Base-by-base conservation (phyloP, 2,113 vertebrate genomes). In the Fulica atra region DNA sequence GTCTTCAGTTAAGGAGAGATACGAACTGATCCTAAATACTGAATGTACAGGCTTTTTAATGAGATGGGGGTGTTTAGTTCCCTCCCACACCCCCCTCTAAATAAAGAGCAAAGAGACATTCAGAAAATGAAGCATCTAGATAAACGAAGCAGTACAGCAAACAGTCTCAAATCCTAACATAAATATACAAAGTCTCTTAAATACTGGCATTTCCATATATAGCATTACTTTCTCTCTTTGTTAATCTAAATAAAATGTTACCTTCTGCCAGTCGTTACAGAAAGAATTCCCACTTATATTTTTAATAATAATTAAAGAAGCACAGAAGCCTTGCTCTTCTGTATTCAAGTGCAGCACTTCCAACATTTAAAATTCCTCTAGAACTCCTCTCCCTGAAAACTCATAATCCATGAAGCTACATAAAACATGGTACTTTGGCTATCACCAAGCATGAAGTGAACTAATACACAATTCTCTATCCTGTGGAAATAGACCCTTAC, bases 211-310 rank as follows among this genome's bases (percentile, higher is more conserved):
- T 97, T 97, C 91, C 84, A 81, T 94, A 87, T 89, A 74, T 85
- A 96, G 83, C 79, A 96, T 89, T 96, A 77, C 54, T 93, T 96
- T 94, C 68, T 96, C 71, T 88, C 97, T 97, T 93, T 88, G 74
- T 95, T 96, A 94, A 93, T 96, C 86, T 95, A 96, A 98, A 90
- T 92, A 96, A 97, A 96, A 95, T 64, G 68, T 81, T 95, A 91
- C 51, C 36, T 59, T 96, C 82, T 96, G 78, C 80, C 72, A 90
- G 50, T 76, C 16, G 6, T 80, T 82, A 93, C 16, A 69, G 84
- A 81, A 90, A 76, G 42, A 77, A 74, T 76, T 89, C 83, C 48
- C 29, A 81, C 82, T 89, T 65, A 46, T 15, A 74, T 20, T 90
- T 68, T 26, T 36, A 81, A 59, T 35, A 61, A 78, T 29, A 40